Percentiles rank a stretch among this genome's conserved stretches.
Conservation (phyloP, 2,888 invertebrate species). For the Ormyrus nitidulus region DNA sequence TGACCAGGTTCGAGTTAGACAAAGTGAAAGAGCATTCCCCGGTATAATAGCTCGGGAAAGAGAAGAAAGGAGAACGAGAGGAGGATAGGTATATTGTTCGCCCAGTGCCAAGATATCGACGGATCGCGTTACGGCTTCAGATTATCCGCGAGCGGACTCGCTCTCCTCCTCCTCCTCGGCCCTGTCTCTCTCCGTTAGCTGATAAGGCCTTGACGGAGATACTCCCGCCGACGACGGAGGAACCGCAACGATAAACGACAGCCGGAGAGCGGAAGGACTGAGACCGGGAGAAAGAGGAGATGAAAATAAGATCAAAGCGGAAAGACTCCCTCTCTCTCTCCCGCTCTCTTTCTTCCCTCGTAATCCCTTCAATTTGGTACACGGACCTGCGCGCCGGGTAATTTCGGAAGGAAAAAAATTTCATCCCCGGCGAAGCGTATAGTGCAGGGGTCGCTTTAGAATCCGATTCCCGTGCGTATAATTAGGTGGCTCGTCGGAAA, state of each 20-base stretch:
- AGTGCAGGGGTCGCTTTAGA: too few relatives aligned
- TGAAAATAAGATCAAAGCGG: slow-evolving; percentile 24
- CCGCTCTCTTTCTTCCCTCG: slow-evolving; percentile 39
- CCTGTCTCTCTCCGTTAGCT: slow-evolving; percentile 31
- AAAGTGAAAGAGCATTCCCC: slow-evolving; percentile 47
- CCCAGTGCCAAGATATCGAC: slow-evolving; percentile 58
- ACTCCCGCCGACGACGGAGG: background rate
- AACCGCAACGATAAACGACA: slow-evolving; percentile 45
- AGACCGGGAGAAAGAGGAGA: background rate
- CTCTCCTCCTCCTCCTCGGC: background rate
- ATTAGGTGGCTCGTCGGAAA: too few relatives aligned
- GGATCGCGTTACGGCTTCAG: slow-evolving; percentile 60
- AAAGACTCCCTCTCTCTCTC: background rate
- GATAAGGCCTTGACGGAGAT: slow-evolving; percentile 55
- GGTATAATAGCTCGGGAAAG: slow-evolving; percentile 26
- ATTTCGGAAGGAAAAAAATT: slow-evolving; percentile 34
- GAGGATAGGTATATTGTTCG: slow-evolving; percentile 56
- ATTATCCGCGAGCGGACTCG: slow-evolving; percentile 56
- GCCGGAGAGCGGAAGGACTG: background rate
- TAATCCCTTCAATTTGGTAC: slow-evolving; percentile 52
- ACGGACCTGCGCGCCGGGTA: background rate
- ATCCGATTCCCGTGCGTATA: too few relatives aligned
- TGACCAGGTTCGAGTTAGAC: slow-evolving; percentile 38
- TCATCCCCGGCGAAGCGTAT: background rate
- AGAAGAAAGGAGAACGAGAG: background rate